Conservation (phyloP, 2,888 invertebrate genomes). For the Lordiphosa fenestrarum region DNA sequence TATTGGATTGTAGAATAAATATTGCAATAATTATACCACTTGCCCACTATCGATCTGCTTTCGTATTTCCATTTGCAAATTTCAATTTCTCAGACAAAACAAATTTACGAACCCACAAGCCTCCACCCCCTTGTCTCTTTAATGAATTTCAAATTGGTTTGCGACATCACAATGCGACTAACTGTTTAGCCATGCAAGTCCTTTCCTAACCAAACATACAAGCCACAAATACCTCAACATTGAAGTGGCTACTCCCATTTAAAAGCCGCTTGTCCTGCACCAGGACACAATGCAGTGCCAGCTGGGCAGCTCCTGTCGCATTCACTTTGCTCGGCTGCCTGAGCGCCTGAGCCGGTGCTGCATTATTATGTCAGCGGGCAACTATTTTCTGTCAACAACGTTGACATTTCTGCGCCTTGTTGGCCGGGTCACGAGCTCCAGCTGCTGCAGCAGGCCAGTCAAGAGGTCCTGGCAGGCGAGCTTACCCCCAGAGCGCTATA, state of each 20-base stretch:
- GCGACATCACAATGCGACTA: too few species aligned
- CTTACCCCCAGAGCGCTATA: slow-evolving; percentile 27
- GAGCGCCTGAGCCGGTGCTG: slow-evolving; percentile 31
- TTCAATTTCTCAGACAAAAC: background rate
- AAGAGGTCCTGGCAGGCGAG: slow-evolving; percentile 31
- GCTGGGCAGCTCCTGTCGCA: slow-evolving; percentile 42
- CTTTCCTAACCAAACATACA: too few species aligned
- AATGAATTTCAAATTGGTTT: slow-evolving; percentile 5
- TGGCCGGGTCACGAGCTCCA: slow-evolving; percentile 19
- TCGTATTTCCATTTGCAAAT: too few species aligned
- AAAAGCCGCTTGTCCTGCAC: slow-evolving; percentile 8
- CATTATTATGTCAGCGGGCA: slow-evolving; percentile 55
- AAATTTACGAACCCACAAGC: background rate
- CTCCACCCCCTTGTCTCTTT: background rate
- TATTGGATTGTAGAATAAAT: too few species aligned
- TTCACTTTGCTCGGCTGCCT: slow-evolving; percentile 34
- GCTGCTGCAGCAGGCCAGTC: slow-evolving; percentile 16
- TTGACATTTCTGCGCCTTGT: slow-evolving; percentile 66
- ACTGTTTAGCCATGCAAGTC: too few species aligned
- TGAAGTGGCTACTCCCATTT: slow-evolving; percentile 5
- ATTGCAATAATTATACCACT: too few species aligned
- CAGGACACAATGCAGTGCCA: slow-evolving; percentile 6
- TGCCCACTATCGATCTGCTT: too few species aligned
- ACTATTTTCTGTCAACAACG: slow-evolving; percentile 60
- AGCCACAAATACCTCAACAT: background rate